Percentiles rank a stretch among this genome's conserved stretches.
phyloP scores from a whole-genome alignment of 2,113 vertebrate genomes.

The Oophaga pumilio region DNA sequence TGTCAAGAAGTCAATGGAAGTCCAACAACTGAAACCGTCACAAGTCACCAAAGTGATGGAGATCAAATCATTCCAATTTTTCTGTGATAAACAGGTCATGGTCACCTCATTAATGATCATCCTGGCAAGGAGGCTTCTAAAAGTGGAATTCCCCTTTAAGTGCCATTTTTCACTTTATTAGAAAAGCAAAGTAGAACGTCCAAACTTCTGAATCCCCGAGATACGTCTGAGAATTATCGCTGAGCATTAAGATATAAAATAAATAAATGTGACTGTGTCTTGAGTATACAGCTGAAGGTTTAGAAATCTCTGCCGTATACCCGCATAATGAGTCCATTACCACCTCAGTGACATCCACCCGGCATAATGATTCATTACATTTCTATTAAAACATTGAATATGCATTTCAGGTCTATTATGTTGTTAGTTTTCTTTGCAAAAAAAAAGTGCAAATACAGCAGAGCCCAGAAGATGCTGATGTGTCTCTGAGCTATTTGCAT shows the following conservation, averaged over 20 bases:
- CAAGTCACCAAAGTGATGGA: too few species aligned
- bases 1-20: too few species aligned
- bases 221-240: neutral
- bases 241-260: too few species aligned
- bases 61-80: too few species aligned
- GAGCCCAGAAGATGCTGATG: constrained; percentile 28
- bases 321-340: constrained; percentile 37
- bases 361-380: constrained; percentile 41
- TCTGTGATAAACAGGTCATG: too few species aligned
- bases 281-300: neutral
- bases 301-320: neutral
- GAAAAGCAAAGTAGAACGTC: too few species aligned
- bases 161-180: too few species aligned
- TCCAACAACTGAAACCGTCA: too few species aligned
- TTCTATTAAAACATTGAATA: constrained; percentile 28
- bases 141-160: too few species aligned
- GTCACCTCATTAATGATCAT: too few species aligned
- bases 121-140: too few species aligned
- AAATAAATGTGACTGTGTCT: constrained; percentile 14
- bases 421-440: constrained; percentile 37
- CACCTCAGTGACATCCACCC: constrained; percentile 1
- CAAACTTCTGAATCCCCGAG: neutral
- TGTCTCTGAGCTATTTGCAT: neutral
- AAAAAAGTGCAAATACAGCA: constrained; percentile 47
- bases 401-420: constrained; percentile 42